A percentile compares a stretch with the other conserved stretches of the same genome.
These are phyloP conservation scores for Propithecus deckenii DNA, from an alignment of 2,797 vertebrate species.

Conservation along the genomic window DNA sequence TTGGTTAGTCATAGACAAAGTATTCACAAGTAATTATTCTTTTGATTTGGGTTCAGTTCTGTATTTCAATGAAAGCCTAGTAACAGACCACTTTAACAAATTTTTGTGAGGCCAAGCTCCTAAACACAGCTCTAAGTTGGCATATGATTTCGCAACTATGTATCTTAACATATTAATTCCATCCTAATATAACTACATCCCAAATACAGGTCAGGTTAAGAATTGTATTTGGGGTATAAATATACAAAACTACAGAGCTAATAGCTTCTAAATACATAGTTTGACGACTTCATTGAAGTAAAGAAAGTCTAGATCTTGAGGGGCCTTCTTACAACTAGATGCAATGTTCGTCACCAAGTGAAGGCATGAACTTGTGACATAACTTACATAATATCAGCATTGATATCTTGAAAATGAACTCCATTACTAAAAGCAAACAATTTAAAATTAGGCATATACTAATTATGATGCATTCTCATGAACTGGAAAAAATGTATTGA, in stretches of 20 bases:
- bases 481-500: neutral
- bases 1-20: too few species aligned
- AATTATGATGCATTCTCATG: neutral
- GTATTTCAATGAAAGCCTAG: too few species aligned
- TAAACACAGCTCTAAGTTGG: too few species aligned
- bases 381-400: neutral
- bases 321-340: neutral
- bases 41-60: too few species aligned
- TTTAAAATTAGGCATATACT: neutral
- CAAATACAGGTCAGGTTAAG: too few species aligned
- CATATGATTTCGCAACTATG: too few species aligned
- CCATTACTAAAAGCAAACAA: neutral
- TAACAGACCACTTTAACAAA: too few species aligned
- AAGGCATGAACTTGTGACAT: neutral
- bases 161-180: too few species aligned
- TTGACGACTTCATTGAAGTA: neutral
- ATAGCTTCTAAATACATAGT: neutral
- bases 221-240: too few species aligned
- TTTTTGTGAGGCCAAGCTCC: too few species aligned
- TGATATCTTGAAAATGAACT: neutral
- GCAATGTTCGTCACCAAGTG: neutral
- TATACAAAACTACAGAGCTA: neutral
- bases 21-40: too few species aligned
- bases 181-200: too few species aligned
- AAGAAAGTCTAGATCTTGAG: neutral